Base-by-base conservation (phyloP, 2,888 invertebrate species). In the Dynastes grantii region DNA sequence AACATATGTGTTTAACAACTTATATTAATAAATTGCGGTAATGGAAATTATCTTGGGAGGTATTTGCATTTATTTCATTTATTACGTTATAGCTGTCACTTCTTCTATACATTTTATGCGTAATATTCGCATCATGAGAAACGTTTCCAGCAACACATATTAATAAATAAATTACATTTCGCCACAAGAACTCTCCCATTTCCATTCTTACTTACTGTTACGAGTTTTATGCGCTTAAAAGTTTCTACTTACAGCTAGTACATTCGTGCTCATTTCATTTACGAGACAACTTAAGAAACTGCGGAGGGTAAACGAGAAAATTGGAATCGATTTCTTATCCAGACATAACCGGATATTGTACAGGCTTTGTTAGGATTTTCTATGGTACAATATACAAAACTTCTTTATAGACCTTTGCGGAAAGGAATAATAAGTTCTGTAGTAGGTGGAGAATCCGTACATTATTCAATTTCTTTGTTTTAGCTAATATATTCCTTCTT, bases 121-220 rank as follows among this genome's bases (percentile, higher is more conserved):
- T 32, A 63, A 32, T 63, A 63, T 29, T 63, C 32, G n/a, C 27
- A 32, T n/a, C 6, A 32, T 63, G 63, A 32, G 29, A 63, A 63
- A 63, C 27, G 32, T 63, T 63, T 63, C 13, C 13, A 22, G 32
- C 16, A 16, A 32, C 29, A 63, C 32, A 32, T 8, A 9, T 2
- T 0, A 63, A 63, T 63, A 63, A 32, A 32, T 63, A 63, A 63
- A 63, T 63, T 68, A 68, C n/a, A 68, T 68, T 67, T 68, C 51
- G 29, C 68, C 27, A 13, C 22, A 45, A 67, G 22, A 67, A 67
- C 49, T 45, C 13, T 68, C n/a, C 6, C 29, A 51, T 51, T 29
- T 51, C n/a, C 29, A 51, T 51, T 68, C 68, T 51, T 29, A 68
- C 22, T 51, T 68, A 68, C 51, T 16, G 51, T 27, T 51, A 51